A percentile compares a stretch with the other conserved stretches of the same genome.
Evolutionary conservation across 1,140 invertebrate genomes (phyloP).

Genomic region (Pseudomyrmex pallidus): DNA sequence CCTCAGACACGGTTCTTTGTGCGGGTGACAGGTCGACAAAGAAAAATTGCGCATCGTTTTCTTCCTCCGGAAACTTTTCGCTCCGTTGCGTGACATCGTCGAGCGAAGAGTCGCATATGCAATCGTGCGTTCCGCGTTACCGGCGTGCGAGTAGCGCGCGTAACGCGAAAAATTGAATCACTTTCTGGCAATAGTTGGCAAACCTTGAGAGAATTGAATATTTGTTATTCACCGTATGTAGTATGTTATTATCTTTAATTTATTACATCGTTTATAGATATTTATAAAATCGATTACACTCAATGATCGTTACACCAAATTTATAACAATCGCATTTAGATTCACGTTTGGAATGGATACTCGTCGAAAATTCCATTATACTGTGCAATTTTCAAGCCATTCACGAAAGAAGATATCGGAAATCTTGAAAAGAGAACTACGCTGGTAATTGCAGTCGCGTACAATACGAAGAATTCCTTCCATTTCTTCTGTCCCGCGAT

Average conservation of each 20-base stretch:
- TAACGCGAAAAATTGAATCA: slow-evolving; percentile 1
- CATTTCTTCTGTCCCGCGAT: slow-evolving; percentile 30
- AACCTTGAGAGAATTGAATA: neutral
- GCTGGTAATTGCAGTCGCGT: slow-evolving; percentile 48
- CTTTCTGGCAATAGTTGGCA: neutral
- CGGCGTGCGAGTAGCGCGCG: neutral
- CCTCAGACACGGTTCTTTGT: slow-evolving; percentile 56
- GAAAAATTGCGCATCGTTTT: slow-evolving; percentile 63
- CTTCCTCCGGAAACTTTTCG: slow-evolving; percentile 32
- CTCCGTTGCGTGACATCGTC: slow-evolving; percentile 5
- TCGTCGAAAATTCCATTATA: neutral
- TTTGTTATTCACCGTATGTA: neutral
- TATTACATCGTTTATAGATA: no score
- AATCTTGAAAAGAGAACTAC: slow-evolving; percentile 22
- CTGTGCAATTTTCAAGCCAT: neutral
- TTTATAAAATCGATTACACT: neutral
- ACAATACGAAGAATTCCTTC: slow-evolving; percentile 64
- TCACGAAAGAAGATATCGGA: slow-evolving; percentile 50
- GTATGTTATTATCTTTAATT: neutral
- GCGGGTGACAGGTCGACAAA: slow-evolving; percentile 60
- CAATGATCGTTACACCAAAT: neutral
- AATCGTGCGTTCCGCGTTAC: neutral
- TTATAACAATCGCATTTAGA: neutral
- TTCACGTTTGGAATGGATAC: neutral
- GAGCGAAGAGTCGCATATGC: neutral